phyloP scores from a whole-genome alignment of 2,797 vertebrate species.

The Halcyon leucocephala region DNA sequence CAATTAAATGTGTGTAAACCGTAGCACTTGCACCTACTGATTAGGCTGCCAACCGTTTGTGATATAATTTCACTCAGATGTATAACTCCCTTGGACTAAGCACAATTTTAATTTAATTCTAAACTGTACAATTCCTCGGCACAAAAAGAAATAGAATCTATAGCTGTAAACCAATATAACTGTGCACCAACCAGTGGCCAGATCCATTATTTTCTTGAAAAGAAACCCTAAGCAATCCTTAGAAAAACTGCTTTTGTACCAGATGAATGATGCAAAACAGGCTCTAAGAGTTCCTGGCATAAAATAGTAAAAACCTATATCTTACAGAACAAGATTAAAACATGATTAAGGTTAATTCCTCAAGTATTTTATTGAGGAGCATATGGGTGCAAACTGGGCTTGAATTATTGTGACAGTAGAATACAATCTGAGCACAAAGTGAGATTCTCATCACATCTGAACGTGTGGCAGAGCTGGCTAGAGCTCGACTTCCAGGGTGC shows the following conservation, averaged over 20 bases:
- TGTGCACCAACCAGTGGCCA: background rate
- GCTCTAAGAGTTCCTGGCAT: background rate
- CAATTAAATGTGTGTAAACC: background rate
- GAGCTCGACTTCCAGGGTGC: background rate
- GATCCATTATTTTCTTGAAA: background rate
- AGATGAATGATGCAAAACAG: background rate
- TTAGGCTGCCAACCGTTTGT: background rate
- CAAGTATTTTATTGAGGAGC: background rate
- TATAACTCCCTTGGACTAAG: background rate
- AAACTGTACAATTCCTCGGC: background rate
- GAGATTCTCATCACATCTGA: background rate
- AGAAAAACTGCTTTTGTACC: background rate
- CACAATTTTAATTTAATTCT: background rate
- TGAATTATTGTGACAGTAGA: background rate
- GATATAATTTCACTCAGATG: background rate
- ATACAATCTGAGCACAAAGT: background rate
- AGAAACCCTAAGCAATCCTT: background rate
- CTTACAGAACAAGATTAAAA: background rate
- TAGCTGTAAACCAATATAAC: background rate
- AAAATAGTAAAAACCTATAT: background rate
- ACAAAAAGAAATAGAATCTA: background rate
- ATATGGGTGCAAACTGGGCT: background rate
- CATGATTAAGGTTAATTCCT: background rate
- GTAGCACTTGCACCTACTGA: background rate
- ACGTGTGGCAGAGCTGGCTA: background rate